phyloP scores from a whole-genome alignment of 1,140 invertebrate genomes.

The Tribolium castaneum region DNA sequence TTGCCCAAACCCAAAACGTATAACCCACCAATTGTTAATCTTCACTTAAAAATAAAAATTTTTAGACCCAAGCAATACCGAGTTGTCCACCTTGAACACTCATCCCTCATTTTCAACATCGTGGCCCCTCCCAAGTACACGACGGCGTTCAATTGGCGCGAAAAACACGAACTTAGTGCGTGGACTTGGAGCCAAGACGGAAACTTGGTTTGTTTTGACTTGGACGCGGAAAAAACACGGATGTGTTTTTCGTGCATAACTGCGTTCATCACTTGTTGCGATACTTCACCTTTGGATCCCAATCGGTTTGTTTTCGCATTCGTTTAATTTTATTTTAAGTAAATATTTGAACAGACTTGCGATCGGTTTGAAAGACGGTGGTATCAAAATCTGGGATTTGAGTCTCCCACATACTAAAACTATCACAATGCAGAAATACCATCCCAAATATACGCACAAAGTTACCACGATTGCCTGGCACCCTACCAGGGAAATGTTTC shows the following conservation, averaged over 20 bases:
- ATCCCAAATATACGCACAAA: slow-evolving; percentile 80
- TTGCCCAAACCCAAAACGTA: slow-evolving; percentile 57
- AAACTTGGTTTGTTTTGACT: slow-evolving; percentile 70
- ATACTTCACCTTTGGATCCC: slow-evolving; percentile 77
- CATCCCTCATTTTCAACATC: slow-evolving; percentile 54
- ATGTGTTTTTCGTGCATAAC: slow-evolving; percentile 72
- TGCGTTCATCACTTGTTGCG: slow-evolving; percentile 74
- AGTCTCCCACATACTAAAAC: slow-evolving; percentile 64
- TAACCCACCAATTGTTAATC: slow-evolving; percentile 39
- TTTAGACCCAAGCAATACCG: slow-evolving; percentile 48
- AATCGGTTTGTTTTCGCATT: slow-evolving; percentile 65
- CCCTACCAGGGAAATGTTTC: slow-evolving; percentile 76
- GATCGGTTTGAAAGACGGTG: slow-evolving; percentile 76
- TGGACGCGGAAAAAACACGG: slow-evolving; percentile 63
- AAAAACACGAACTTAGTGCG: slow-evolving; percentile 57
- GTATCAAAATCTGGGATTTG: slow-evolving; percentile 79
- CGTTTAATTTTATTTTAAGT: slow-evolving; percentile 31
- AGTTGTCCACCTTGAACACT: slow-evolving; percentile 66
- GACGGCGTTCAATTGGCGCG: slow-evolving; percentile 47
- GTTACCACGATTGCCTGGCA: slow-evolving; percentile 81
- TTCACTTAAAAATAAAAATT: slow-evolving; percentile 11
- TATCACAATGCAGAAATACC: slow-evolving; percentile 68
- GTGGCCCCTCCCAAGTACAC: slow-evolving; percentile 49
- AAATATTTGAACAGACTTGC: slow-evolving; percentile 68
- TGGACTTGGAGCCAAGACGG: slow-evolving; percentile 76